Base-by-base conservation (phyloP, 2,113 vertebrate species). In the Entomyzon cyanotis region DNA sequence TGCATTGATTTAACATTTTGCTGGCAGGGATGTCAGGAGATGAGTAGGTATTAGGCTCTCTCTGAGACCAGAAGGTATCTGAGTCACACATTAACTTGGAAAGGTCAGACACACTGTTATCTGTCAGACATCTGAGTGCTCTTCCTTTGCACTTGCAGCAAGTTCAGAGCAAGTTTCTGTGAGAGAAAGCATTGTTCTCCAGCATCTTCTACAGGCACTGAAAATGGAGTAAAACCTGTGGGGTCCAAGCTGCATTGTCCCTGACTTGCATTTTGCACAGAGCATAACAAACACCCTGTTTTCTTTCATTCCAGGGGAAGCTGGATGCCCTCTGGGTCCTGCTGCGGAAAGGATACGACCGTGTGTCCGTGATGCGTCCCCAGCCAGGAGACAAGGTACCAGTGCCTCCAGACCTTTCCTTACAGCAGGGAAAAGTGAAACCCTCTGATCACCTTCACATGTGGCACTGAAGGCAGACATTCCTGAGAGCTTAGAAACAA, bases 301-400 rank as follows among this genome's bases (percentile, higher is more conserved):
- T 97, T 24, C 92, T 96, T 90, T 46, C 59, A 24, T 97, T 97
- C 16, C 95, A 99, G 99, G 99, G 99, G 67, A 99, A 99, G 94
- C 92, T 99, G 89, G 99, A 99, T 68, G 99, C 99, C 56, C 96
- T 99, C 89, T 99, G 99, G 99, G 98, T 99, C 15, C 97, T 99
- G 62, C 96, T 99, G 94, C 96, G 98, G 95, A 99, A 98, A 96
- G 99, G 99, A 44, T 99, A 99, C 7, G 98, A 99, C 94, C 99
- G 99, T 3, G 99, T 99, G 39, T 99, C 99, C 1, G 98, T 99
- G 76, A 99, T 99, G 99, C 98, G 99, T 85, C 99, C 99, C 19
- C 99, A 99, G 76, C 99, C 99, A 2, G 99, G 99, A 95, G 99
- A 99, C 96, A 99, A 99, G 99, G 99, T 99, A 99, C 88, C 19